Base-by-base conservation (phyloP, 2,888 invertebrate genomes). In the Oscheius myriophilus region DNA sequence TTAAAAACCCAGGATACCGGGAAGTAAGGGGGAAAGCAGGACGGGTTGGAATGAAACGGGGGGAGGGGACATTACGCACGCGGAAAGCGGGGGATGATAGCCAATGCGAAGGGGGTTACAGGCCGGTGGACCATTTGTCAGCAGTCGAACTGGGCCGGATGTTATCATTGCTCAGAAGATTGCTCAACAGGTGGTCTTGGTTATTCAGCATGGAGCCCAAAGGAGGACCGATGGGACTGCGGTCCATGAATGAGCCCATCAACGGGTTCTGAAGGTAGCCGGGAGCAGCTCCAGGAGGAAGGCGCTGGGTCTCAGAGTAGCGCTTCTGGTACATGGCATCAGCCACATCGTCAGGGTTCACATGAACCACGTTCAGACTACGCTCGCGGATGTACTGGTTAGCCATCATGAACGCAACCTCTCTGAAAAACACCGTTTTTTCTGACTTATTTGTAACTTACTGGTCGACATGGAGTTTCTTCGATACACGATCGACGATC, bases 271-370 rank as follows among this genome's bases (percentile, higher is more conserved):
- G 51, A 42, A 59, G 18, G 42, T 71, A 71, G 16, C 71, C 71
- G 12, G 71, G 71, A 41, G 71, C 71, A 0, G 71, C 68, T 7
- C 71, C 71, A 4, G 71, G 71, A 25, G 71, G 71, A n/a, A 71
- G 57, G 6, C 71, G 52, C 7, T 42, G 43, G 23, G 42, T 25
- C 23, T 46, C 64, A 25, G 46, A 18, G 26, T 39, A 52, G 18
- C 52, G 59, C 18, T 65, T 65, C 42, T 68, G 67, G 18, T 16
- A 18, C 25, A 65, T 54, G 26, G 54, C 46, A 3, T 65, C 65
- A 41, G 45, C 45, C 33, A 65, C 26, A 11, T 54, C 55, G 11
- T 65, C 65, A 33, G 65, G 55, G 43, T 33, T 33, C 14, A 49
- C 23, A 43, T 46, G 45, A 26, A 46, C 14, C 7, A 43, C 21